Evolutionary conservation across 2,113 vertebrate species (phyloP).

Genomic region (Himantopus leucocephalus): DNA sequence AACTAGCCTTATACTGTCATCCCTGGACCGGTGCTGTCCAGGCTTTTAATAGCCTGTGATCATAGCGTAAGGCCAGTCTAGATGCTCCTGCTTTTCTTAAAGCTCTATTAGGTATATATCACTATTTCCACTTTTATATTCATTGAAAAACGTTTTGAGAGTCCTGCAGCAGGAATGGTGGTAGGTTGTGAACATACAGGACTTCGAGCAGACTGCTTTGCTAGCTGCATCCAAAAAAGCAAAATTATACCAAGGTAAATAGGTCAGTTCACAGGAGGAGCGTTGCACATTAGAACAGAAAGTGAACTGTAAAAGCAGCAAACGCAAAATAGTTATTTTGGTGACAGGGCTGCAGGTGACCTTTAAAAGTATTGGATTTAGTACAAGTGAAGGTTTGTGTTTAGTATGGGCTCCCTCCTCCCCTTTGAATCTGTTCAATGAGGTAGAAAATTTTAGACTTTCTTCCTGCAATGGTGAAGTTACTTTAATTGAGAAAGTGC

Average conservation of each 20-base stretch:
- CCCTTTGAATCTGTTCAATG: constrained; percentile 25
- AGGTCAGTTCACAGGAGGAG: constrained; percentile 21
- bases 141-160: background rate
- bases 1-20: background rate
- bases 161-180: background rate
- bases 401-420: background rate
- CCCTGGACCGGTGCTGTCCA: background rate
- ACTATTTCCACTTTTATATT: background rate
- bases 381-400: constrained; percentile 5
- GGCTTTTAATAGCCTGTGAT: background rate
- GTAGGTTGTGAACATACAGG: background rate
- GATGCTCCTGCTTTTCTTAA: background rate
- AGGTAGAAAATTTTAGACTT: constrained; percentile 1
- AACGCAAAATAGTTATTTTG: background rate
- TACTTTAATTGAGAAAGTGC: constrained; percentile 14
- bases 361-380: constrained; percentile 22
- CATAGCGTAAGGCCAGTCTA: background rate
- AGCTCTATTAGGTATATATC: background rate
- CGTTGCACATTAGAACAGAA: background rate
- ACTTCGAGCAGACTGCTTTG: background rate
- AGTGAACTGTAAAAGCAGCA: background rate
- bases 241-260: background rate
- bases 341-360: constrained; percentile 12
- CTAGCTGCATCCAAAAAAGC: background rate
- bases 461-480: background rate